Conservation (phyloP, 2,113 vertebrate genomes). For the Merops nubicus region DNA sequence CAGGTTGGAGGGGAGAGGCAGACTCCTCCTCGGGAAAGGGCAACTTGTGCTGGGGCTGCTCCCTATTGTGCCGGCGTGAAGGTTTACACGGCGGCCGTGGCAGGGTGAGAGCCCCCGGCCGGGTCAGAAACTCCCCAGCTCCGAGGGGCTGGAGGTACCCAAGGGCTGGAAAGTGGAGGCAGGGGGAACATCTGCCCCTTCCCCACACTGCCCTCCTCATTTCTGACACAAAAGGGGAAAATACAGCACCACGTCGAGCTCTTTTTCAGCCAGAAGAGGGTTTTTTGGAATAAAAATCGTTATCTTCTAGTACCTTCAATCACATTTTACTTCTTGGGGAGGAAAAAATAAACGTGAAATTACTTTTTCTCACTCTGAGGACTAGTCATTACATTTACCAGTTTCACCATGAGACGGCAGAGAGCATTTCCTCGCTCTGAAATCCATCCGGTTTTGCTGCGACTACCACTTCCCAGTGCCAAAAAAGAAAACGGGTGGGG, state of each 20-base stretch:
- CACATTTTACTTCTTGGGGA: not conserved
- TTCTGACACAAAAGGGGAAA: not conserved
- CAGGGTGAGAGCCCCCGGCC: not conserved
- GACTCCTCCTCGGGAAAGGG: not conserved
- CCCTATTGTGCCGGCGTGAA: accelerated
- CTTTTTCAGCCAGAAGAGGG: not conserved
- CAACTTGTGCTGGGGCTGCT: not conserved
- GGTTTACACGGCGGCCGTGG: accelerated
- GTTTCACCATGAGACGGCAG: conserved; percentile 41
- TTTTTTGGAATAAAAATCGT: not conserved
- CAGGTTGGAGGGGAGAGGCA: not conserved
- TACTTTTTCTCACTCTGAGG: not conserved
- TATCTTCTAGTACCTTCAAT: not conserved
- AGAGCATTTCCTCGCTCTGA: conserved; percentile 31
- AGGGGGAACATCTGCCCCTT: not conserved
- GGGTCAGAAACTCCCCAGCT: not conserved
- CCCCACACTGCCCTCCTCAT: accelerated
- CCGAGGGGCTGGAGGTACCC: not conserved
- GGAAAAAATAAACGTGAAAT: not conserved
- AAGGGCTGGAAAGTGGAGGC: not conserved
- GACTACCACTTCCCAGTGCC: conserved; percentile 34
- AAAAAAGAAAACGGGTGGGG: not conserved
- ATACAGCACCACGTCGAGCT: accelerated
- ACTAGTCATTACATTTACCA: not conserved
- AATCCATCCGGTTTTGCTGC: conserved; percentile 59